Evolutionary conservation across 2,113 vertebrate genomes (phyloP), one percentile per base, ranked within the genome.

Genomic region (Percina caprodes): DNA sequence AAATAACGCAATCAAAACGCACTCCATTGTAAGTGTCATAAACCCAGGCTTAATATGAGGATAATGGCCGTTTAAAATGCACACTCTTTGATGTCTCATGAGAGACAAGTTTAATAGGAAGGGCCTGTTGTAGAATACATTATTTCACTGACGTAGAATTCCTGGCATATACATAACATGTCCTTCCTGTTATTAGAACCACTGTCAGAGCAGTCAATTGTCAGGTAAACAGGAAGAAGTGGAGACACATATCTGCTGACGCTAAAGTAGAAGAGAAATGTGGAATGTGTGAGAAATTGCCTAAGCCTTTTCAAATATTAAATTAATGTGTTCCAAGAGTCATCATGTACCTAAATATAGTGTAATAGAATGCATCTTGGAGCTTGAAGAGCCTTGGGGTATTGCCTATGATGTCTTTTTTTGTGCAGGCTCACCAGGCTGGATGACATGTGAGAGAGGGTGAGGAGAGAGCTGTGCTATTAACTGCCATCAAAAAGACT

Each of bases 1-100:
- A 85, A 87, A 84, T 84, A 80, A 81, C 23, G 8, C 42, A 77
- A 86, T 90, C 69, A 86, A 87, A 92, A 84, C 70, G 54, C 84
- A 78, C 81, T 84, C 76, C 69, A 82, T 82, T 74, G 76, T 46
- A 51, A 80, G 69, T 82, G 82, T 77, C 63, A 85, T 87, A 80
- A 85, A 92, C 63, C 75, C 46, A 9, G 60, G 52, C 82, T 88
- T 88, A 86, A 83, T 88, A 83, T 69, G 59, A 89, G 74, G 56
- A 72, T 88, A 92, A 91, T 87, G 73, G 69, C 70, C 23, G 19
- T 88, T 86, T 85, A 77, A 83, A 88, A 91, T 88, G 66, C 81
- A 86, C 62, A 48, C 83, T 71, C 79, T 88, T 92, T 90, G 82
- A 88, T 88, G 84, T 82, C 61, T 85, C 69, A 77, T 69, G 80